These are phyloP conservation scores for Nephrotoma flavescens DNA, from an alignment of 2,888 invertebrate species.

Conservation along the genomic window DNA sequence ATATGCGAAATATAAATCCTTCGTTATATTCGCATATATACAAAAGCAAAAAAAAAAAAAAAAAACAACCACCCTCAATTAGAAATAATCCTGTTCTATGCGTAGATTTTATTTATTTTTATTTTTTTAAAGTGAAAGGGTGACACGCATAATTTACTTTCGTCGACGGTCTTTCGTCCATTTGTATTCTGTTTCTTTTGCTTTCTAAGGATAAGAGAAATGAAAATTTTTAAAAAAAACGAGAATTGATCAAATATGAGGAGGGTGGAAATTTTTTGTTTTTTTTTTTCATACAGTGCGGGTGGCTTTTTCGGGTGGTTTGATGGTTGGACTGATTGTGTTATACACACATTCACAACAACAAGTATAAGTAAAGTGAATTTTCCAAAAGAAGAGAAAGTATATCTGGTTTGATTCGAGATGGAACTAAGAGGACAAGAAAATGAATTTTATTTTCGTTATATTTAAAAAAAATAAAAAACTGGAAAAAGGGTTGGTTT, in stretches of 20 bases:
- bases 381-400: background rate
- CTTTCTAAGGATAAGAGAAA: background rate
- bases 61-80: background rate
- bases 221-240: background rate
- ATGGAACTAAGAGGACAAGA: conserved; percentile 4
- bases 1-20: background rate
- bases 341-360: background rate
- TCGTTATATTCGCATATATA: background rate
- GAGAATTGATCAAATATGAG: background rate
- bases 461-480: background rate
- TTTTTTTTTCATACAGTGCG: background rate
- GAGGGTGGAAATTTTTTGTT: background rate
- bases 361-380: conserved; percentile 1
- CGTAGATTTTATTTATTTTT: background rate
- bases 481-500: background rate
- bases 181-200: conserved; percentile 2
- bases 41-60: background rate
- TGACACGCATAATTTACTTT: conserved; percentile 12
- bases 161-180: conserved; percentile 9
- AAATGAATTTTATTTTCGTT: background rate
- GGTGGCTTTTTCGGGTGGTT: background rate
- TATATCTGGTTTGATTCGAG: conserved; percentile 1
- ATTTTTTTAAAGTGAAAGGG: conserved; percentile 10
- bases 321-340: conserved; percentile 1
- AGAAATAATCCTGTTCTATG: background rate